A percentile compares a stretch with the other conserved stretches of the same genome.
phyloP scores from a whole-genome alignment of 2,888 invertebrate species.

The Philereme transversata region DNA sequence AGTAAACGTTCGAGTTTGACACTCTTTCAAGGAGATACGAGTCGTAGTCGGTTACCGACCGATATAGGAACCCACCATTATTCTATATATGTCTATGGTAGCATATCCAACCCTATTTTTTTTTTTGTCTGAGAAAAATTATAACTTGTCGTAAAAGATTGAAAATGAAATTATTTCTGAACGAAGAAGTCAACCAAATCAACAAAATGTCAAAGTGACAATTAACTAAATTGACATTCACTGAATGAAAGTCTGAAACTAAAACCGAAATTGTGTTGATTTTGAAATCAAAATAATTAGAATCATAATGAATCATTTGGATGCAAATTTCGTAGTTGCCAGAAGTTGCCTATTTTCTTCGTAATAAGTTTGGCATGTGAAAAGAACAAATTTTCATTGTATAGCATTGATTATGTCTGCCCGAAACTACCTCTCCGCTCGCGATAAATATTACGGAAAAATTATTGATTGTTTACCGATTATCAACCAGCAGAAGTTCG shows the following conservation, averaged over 20 bases:
- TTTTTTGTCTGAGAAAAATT: too few species aligned
- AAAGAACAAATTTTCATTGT: slow-evolving; percentile 5
- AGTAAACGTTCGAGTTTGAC: too few species aligned
- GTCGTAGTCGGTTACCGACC: too few species aligned
- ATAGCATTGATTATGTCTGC: slow-evolving; percentile 71
- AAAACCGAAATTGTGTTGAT: slow-evolving; percentile 1
- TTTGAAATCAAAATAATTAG: not conserved
- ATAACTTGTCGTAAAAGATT: too few species aligned
- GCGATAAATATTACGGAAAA: slow-evolving; percentile 71
- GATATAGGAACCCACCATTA: too few species aligned
- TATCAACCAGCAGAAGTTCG: slow-evolving; percentile 68
- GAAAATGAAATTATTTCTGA: too few species aligned
- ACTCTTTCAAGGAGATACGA: too few species aligned
- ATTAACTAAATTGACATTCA: too few species aligned
- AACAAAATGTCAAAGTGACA: too few species aligned
- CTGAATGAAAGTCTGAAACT: not conserved
- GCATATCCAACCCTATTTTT: too few species aligned
- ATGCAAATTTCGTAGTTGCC: slow-evolving; percentile 4
- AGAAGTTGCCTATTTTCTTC: not conserved
- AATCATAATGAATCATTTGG: not conserved
- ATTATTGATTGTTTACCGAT: slow-evolving; percentile 71
- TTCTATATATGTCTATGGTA: too few species aligned
- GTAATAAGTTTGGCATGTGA: slow-evolving; percentile 3
- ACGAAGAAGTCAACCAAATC: too few species aligned
- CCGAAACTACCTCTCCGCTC: slow-evolving; percentile 70